Evolutionary conservation across 2,113 vertebrate species (phyloP).

Genomic region (Notarius quadriscutis): DNA sequence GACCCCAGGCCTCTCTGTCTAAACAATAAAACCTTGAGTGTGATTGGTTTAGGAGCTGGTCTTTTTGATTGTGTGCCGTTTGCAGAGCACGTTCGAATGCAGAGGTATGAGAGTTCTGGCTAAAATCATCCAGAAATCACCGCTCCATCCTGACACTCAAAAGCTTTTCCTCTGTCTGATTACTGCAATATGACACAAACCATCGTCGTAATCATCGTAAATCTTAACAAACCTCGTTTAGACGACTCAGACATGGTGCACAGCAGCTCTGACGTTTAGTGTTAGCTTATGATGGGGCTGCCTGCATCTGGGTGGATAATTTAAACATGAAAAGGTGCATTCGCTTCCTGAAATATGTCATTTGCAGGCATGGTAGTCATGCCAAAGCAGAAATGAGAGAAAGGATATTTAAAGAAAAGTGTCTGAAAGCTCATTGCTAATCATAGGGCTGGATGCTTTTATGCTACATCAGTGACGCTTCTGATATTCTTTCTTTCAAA

Average conservation of each 20-base stretch:
- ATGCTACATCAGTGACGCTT: conserved; percentile 3
- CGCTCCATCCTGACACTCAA: conserved; percentile 65
- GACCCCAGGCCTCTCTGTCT: conserved; percentile 44
- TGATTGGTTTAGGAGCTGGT: conserved; percentile 48
- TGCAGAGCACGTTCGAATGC: conserved; percentile 59
- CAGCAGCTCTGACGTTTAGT: conserved; percentile 29
- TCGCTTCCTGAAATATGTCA: neutral
- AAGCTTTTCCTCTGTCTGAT: conserved; percentile 64
- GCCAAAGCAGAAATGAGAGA: neutral
- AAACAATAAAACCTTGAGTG: conserved; percentile 46
- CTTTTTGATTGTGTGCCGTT: conserved; percentile 69
- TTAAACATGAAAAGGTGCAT: conserved; percentile 17
- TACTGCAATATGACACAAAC: conserved; percentile 60
- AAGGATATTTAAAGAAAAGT: neutral
- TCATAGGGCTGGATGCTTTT: conserved; percentile 17
- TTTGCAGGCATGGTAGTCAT: conserved; percentile 1
- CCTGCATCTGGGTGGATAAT: conserved; percentile 9
- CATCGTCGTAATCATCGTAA: conserved; percentile 53
- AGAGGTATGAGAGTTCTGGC: conserved; percentile 69
- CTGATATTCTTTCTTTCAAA: conserved; percentile 22
- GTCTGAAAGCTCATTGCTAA: neutral
- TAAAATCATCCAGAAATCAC: conserved; percentile 68
- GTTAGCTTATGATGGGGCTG: conserved; percentile 6
- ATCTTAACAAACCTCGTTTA: conserved; percentile 56
- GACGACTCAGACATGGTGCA: conserved; percentile 37